phyloP scores from a whole-genome alignment of 2,113 vertebrate genomes.

The Philantomba maxwellii region DNA sequence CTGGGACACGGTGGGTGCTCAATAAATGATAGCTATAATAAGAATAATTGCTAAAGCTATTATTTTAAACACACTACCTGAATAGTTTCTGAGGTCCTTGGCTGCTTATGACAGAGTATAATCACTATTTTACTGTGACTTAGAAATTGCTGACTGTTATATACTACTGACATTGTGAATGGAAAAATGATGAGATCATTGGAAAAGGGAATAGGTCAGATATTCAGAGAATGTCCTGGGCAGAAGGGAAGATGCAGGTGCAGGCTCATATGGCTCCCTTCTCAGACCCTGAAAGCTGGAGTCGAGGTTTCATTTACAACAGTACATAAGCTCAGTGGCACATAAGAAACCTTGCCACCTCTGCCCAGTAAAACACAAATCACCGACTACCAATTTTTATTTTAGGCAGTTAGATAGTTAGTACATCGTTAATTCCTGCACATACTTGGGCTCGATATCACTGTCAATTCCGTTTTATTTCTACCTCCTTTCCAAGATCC shows the following conservation, averaged over 20 bases:
- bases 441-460: constrained; percentile 35
- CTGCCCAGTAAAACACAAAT: constrained; percentile 58
- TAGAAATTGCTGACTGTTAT: neutral
- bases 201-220: neutral
- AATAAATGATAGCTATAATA: neutral
- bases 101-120: neutral
- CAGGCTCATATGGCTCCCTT: neutral
- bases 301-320: constrained; percentile 47
- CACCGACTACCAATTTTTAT: constrained; percentile 59
- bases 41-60: neutral
- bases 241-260: neutral
- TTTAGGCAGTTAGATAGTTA: constrained; percentile 71
- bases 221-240: neutral
- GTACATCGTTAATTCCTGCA: constrained; percentile 63
- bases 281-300: neutral
- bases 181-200: neutral
- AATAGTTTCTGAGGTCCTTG: neutral
- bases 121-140: neutral
- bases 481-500: constrained; percentile 33
- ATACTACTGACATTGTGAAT: neutral
- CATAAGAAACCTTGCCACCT: constrained; percentile 48
- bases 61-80: neutral
- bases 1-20: neutral
- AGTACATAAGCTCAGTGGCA: constrained; percentile 44
- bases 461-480: constrained; percentile 52